Base-by-base conservation (phyloP, 2,888 invertebrate species). In the Aspidiotus rigidus region DNA sequence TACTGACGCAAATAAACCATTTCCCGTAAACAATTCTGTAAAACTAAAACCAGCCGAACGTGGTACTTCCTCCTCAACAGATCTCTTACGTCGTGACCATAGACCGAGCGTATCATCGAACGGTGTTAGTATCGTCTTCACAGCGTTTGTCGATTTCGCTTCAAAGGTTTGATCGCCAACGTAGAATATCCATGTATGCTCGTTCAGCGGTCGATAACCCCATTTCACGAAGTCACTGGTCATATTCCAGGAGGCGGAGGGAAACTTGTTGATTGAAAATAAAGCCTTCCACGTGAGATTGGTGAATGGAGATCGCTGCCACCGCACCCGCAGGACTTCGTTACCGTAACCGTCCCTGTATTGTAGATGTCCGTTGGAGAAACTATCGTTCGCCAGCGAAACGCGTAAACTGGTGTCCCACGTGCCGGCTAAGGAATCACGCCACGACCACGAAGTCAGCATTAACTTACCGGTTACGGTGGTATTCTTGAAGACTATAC, bases 331-430 rank as follows among this genome's bases (percentile, higher is more conserved):
- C 11, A 64, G 53, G 41, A 71, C 1, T 41, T 69, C 70, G 28
- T 61, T 62, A 10, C 62, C 70, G 54, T 62, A 69, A 10, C 57
- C 69, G 28, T 70, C 71, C 7, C 28, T 17, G 57, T 71, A 69
- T 10, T 54, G 40, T 55, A 69, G 60, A 0, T 41, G 49, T 11
- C 69, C 69, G 6, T 55, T 53, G 28, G 40, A 42, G 53, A 56
- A 53, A 41, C 53, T 64, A 44, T 70, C 64, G 57, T 69, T 64
- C 13, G 71, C 54, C 11, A 72, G 56, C 49, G 69, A 64, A 3
- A 72, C 67, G 13, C 69, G 57, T 9, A 70, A 9, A 57, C 72
- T 67, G n/a, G 71, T 69, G 16, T 72, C 72, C 72, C 72, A 72
- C 10, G 67, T 42, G 2, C 72, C 71, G 7, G 54, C 53, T 16